Evolutionary conservation across 2,888 invertebrate species (phyloP), one percentile per base, ranked within the genome.

Genomic region (Pyrrhia umbra): DNA sequence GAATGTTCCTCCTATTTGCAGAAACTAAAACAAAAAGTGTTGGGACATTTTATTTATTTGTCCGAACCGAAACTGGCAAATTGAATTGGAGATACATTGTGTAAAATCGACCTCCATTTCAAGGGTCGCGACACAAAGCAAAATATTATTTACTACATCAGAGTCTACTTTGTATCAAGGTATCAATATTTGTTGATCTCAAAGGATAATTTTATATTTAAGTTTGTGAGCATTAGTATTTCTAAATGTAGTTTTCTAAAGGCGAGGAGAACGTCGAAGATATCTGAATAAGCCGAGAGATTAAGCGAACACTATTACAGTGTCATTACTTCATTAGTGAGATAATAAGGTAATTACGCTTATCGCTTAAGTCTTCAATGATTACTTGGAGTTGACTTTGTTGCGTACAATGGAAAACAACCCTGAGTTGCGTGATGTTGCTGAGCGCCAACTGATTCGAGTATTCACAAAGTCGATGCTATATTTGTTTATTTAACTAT

Each of bases 281-380:
- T 57, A 52, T 10, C 37, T 25, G 16, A 46, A 37, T 50, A n/a
- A 71, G 23, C 43, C 23, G 18, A 34, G 18, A 34, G 50, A 60
- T 71, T 42, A 57, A 57, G 55, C 55, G 16, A 54, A 40, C 46
- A 52, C 25, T 27, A 50, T 56, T 27, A 63, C 21, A 51, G 55
- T 30, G 59, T 42, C 43, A 58, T 64, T 56, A 59, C 42, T 40
- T 64, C 45, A 62, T 65, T 76, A 51, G 25, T 18, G 39, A 61
- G 58, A 64, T 68, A 63, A 67, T 58, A 46, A 16, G 16, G 27
- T 63, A 60, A 80, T 66, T 75, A 66, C 10, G 46, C 52, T 60
- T 77, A 78, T 78, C 68, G 63, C n/a, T 39, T 60, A 59, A 64
- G 51, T 25, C 49, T 46, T 51, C 30, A 52, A 46, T 58, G 47